Percentiles rank a stretch among this genome's conserved stretches.
Conservation (phyloP, 2,797 vertebrate species). For the Leuciscus waleckii region DNA sequence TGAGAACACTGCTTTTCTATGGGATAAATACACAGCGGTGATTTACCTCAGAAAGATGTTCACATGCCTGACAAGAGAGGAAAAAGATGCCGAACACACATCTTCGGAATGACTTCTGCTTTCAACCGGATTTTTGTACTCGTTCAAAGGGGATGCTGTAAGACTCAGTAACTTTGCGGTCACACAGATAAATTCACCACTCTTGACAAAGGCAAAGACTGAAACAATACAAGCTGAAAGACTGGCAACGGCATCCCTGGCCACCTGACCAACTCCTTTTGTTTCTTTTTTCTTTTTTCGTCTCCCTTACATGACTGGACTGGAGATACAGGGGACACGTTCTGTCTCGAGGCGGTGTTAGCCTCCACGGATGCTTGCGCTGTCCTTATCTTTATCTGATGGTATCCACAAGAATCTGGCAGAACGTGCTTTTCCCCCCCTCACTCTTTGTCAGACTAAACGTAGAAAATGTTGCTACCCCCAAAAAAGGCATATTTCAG, state of each 20-base stretch:
- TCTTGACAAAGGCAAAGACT: conserved; percentile 39
- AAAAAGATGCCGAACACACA: conserved; percentile 33
- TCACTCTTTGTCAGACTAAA: conserved; percentile 62
- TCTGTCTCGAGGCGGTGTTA: conserved; percentile 51
- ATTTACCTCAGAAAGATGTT: conserved; percentile 61
- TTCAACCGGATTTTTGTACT: conserved; percentile 47
- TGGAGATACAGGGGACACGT: conserved; percentile 22
- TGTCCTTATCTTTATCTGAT: conserved; percentile 44
- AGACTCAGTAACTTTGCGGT: conserved; percentile 47
- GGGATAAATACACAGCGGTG: conserved; percentile 53
- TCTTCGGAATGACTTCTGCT: conserved; percentile 42
- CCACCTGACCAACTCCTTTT: conserved; percentile 34
- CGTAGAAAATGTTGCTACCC: conserved; percentile 36
- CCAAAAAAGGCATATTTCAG: conserved; percentile 69
- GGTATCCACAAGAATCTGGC: conserved; percentile 53
- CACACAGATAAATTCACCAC: conserved; percentile 22
- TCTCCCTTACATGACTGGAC: conserved; percentile 45
- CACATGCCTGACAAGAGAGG: conserved; percentile 47
- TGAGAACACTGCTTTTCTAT: conserved; percentile 70
- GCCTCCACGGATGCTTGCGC: conserved; percentile 41
- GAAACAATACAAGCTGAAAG: conserved; percentile 31
- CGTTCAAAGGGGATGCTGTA: conserved; percentile 45
- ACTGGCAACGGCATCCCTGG: conserved; percentile 18
- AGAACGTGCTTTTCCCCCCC: conserved; percentile 57
- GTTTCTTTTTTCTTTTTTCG: background rate